These are phyloP conservation scores for Harpagoxenus sublaevis DNA, from an alignment of 2,888 invertebrate species.

Conservation along the genomic window DNA sequence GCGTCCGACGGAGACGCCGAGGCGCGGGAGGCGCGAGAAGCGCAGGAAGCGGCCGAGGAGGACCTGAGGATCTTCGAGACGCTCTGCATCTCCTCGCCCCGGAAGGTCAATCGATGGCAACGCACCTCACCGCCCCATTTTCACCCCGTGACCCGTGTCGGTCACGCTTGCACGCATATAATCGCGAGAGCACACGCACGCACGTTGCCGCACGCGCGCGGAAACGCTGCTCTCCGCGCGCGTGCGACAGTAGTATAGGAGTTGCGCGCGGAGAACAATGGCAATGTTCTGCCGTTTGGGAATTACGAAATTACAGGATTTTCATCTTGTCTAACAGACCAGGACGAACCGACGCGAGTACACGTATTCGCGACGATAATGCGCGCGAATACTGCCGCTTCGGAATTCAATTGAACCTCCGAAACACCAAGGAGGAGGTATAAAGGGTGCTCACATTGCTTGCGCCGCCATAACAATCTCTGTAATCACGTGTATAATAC, in stretches of 20 bases:
- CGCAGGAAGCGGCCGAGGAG: slow-evolving; percentile 85
- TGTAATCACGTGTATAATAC: neutral
- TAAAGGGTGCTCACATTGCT: neutral
- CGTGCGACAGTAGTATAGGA: neutral
- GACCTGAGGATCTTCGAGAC: slow-evolving; percentile 93
- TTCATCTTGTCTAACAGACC: neutral
- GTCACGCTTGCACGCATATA: slow-evolving; percentile 25
- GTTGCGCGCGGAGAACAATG: neutral
- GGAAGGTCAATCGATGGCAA: slow-evolving; percentile 86
- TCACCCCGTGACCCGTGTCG: slow-evolving; percentile 6
- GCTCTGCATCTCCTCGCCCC: slow-evolving; percentile 88
- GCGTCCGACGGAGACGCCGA: slow-evolving; percentile 65
- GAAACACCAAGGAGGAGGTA: neutral
- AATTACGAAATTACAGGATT: neutral
- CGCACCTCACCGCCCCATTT: neutral
- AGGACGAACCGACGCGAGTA: neutral
- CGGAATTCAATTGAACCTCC: neutral
- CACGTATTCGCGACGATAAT: neutral
- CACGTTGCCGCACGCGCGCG: neutral
- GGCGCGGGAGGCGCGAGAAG: slow-evolving; percentile 33
- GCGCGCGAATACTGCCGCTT: neutral
- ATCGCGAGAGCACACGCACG: neutral
- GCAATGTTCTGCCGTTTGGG: neutral
- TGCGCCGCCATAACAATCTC: neutral
- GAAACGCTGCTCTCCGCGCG: neutral